Conservation (phyloP, 1,140 invertebrate species). For the Thalassaphorura encarpata region DNA sequence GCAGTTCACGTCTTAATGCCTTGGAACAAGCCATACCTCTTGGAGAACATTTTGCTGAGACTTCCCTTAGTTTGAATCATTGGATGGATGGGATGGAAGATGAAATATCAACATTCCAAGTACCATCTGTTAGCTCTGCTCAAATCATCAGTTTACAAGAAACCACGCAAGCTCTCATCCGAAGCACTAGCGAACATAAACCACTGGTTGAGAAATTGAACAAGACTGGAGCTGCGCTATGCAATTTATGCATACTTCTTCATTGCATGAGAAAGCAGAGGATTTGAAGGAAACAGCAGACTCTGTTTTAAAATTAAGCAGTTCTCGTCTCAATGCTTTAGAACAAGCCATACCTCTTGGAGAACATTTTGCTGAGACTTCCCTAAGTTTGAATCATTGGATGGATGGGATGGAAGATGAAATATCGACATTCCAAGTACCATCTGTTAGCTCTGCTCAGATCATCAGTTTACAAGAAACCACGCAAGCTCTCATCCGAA, state of each 20-base stretch:
- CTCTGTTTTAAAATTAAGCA: conserved; percentile 68
- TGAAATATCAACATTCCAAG: conserved; percentile 76
- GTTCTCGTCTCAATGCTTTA: conserved; percentile 71
- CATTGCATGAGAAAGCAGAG: conserved; percentile 84
- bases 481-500: conserved; percentile 82
- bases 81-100: conserved; percentile 93
- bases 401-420: conserved; percentile 89
- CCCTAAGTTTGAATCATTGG: conserved; percentile 80
- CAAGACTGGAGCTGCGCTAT: conserved; percentile 86
- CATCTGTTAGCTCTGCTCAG: conserved; percentile 78
- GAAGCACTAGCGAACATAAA: conserved; percentile 86
- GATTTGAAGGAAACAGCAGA: conserved; percentile 85
- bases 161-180: conserved; percentile 66
- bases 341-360: conserved; percentile 88
- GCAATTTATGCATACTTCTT: too few relatives aligned
- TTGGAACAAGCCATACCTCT: conserved; percentile 86
- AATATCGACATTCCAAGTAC: conserved; percentile 75
- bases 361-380: conserved; percentile 89
- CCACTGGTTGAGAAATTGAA: conserved; percentile 90
- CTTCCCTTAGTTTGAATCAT: conserved; percentile 73
- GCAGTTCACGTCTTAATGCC: conserved; percentile 70
- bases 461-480: conserved; percentile 89
- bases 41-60: conserved; percentile 88
- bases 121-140: conserved; percentile 80
- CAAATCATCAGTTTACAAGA: conserved; percentile 90